These are phyloP conservation scores for Calephelis virginiensis DNA, from an alignment of 1,140 invertebrate genomes.

Conservation along the genomic window DNA sequence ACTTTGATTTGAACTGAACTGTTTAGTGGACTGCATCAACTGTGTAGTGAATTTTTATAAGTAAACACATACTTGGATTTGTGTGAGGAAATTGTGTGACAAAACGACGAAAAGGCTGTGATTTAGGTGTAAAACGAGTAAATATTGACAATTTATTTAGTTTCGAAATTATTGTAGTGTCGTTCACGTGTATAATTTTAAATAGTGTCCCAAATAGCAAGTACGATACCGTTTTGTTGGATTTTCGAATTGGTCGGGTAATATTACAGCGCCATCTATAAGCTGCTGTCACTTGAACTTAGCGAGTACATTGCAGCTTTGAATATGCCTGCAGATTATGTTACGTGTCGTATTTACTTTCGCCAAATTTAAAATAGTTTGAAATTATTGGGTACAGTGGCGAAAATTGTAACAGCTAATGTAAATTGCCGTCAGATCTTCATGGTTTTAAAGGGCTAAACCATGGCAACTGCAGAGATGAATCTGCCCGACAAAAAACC, in stretches of 20 bases:
- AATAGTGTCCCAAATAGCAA: slow-evolving; percentile 28
- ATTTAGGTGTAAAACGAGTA: slow-evolving; percentile 47
- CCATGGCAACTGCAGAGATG: slow-evolving; percentile 73
- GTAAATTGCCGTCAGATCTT: slow-evolving; percentile 37
- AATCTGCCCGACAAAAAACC: slow-evolving; percentile 72
- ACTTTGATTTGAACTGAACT: slow-evolving; percentile 40
- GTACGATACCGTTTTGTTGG: slow-evolving; percentile 32
- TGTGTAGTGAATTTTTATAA: slow-evolving; percentile 56
- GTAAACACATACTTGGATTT: slow-evolving; percentile 45
- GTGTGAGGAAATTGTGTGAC: slow-evolving; percentile 40
- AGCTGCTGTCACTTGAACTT: slow-evolving; percentile 45
- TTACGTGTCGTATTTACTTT: slow-evolving; percentile 71
- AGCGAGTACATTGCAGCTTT: slow-evolving; percentile 42
- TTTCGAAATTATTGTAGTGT: slow-evolving; percentile 57
- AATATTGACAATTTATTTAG: slow-evolving; percentile 64
- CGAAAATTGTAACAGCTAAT: background rate
- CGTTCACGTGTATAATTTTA: slow-evolving; percentile 42
- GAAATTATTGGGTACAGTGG: slow-evolving; percentile 27
- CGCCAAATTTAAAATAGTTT: slow-evolving; percentile 52
- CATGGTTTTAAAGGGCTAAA: slow-evolving; percentile 61
- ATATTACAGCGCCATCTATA: slow-evolving; percentile 59
- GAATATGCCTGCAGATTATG: slow-evolving; percentile 59
- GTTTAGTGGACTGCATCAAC: slow-evolving; percentile 50
- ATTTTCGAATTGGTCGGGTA: slow-evolving; percentile 58
- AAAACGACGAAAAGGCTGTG: slow-evolving; percentile 57